These are phyloP conservation scores for Myopa tessellatipennis DNA, from an alignment of 2,888 invertebrate species.

Conservation along the genomic window DNA sequence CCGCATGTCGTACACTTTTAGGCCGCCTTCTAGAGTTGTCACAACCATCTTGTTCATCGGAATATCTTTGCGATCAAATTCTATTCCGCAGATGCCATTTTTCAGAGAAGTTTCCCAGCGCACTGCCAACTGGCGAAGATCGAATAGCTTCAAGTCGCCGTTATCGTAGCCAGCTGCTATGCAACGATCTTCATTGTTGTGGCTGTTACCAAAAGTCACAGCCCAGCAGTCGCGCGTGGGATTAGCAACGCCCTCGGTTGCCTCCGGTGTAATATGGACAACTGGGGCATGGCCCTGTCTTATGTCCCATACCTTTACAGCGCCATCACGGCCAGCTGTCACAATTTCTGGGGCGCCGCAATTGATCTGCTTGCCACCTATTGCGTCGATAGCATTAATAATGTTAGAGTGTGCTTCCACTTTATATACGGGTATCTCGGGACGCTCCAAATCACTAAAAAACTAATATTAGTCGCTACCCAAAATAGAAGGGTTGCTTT, in stretches of 20 bases:
- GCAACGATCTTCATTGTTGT: conserved; percentile 85
- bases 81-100: conserved; percentile 88
- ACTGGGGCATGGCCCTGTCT: conserved; percentile 90
- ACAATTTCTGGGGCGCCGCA: conserved; percentile 96
- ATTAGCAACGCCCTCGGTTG: conserved; percentile 70
- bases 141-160: conserved; percentile 94
- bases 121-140: conserved; percentile 83
- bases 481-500: neutral
- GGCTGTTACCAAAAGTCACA: conserved; percentile 92
- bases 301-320: conserved; percentile 95
- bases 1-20: conserved; percentile 88
- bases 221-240: conserved; percentile 88
- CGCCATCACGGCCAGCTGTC: conserved; percentile 93
- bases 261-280: conserved; percentile 76
- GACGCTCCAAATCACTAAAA: conserved; percentile 83
- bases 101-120: conserved; percentile 93
- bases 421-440: conserved; percentile 79
- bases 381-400: conserved; percentile 91
- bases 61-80: conserved; percentile 94
- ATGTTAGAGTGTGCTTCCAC: conserved; percentile 84
- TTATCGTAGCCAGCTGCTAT: conserved; percentile 96
- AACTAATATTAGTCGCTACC: neutral
- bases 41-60: conserved; percentile 94
- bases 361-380: conserved; percentile 83
- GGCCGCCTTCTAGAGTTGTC: conserved; percentile 90